phyloP scores from a whole-genome alignment of 2,113 vertebrate genomes.

The Platichthys flesus region DNA sequence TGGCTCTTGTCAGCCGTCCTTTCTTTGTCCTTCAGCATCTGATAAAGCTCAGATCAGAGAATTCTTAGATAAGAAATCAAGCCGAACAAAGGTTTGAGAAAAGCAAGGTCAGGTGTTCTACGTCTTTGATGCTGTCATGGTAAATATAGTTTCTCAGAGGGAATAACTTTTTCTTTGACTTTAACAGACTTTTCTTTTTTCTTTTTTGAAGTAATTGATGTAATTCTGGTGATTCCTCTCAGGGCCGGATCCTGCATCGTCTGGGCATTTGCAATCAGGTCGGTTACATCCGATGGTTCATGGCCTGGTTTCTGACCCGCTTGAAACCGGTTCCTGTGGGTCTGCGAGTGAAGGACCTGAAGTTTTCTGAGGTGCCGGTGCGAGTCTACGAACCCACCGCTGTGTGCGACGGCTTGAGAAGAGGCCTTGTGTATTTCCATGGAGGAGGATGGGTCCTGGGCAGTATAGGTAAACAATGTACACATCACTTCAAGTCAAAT shows the following conservation, averaged over 20 bases:
- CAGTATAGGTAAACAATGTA: constrained; percentile 80
- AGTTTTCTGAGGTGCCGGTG: constrained; percentile 82
- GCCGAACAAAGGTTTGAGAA: constrained; percentile 38
- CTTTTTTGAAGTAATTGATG: too few relatives aligned
- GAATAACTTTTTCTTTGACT: constrained; percentile 59
- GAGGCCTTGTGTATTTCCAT: constrained; percentile 86
- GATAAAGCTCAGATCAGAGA: constrained; percentile 63
- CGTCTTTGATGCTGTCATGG: constrained; percentile 59
- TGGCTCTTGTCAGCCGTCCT: constrained; percentile 38
- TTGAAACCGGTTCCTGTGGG: constrained; percentile 51
- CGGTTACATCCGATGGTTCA: constrained; percentile 77
- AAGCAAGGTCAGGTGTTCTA: constrained; percentile 53
- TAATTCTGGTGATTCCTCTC: constrained; percentile 16
- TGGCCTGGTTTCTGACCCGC: constrained; percentile 39
- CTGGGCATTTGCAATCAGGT: constrained; percentile 83
- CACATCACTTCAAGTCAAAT: not conserved
- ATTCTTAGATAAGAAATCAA: constrained; percentile 69
- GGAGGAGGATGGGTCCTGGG: constrained; percentile 86
- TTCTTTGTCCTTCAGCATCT: constrained; percentile 56
- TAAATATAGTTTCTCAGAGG: constrained; percentile 40
- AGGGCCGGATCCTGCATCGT: constrained; percentile 86
- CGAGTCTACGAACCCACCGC: constrained; percentile 84
- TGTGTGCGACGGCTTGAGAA: constrained; percentile 61
- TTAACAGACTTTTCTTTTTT: constrained; percentile 5
- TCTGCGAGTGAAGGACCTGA: constrained; percentile 81